These are phyloP conservation scores for Hyphantria cunea DNA, from an alignment of 1,140 invertebrate genomes.

Conservation along the genomic window DNA sequence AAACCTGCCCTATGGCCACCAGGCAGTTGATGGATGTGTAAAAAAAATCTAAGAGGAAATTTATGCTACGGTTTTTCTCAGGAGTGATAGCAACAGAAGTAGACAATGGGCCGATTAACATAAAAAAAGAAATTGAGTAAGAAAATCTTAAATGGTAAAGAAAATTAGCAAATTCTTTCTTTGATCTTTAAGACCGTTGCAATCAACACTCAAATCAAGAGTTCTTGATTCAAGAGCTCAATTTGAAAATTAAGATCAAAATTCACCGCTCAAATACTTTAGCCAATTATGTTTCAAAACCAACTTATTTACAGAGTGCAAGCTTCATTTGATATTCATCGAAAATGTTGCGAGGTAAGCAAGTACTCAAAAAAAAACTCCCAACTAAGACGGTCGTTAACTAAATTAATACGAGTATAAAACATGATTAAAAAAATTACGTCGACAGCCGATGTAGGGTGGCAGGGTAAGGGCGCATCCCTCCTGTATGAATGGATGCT, in stretches of 20 bases:
- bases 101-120: too few relatives aligned
- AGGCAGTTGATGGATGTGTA: too few relatives aligned
- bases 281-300: conserved; percentile 2
- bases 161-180: neutral
- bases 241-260: conserved; percentile 12
- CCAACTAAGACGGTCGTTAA: conserved; percentile 71
- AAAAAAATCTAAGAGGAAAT: too few relatives aligned
- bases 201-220: conserved; percentile 14
- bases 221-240: conserved; percentile 6
- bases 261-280: conserved; percentile 5
- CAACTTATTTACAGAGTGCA: conserved; percentile 26
- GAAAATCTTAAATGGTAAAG: too few relatives aligned
- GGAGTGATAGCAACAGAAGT: too few relatives aligned
- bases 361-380: conserved; percentile 45
- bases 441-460: conserved; percentile 58
- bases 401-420: conserved; percentile 80
- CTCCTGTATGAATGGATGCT: conserved; percentile 65
- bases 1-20: too few relatives aligned
- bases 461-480: conserved; percentile 60
- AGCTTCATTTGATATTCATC: conserved; percentile 76
- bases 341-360: conserved; percentile 60
- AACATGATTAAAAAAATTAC: conserved; percentile 81
- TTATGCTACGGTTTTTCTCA: too few relatives aligned
- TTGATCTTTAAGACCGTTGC: neutral
- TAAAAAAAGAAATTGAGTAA: too few relatives aligned